Evolutionary conservation across 2,113 vertebrate genomes (phyloP).

Genomic region (Sander lucioperca): DNA sequence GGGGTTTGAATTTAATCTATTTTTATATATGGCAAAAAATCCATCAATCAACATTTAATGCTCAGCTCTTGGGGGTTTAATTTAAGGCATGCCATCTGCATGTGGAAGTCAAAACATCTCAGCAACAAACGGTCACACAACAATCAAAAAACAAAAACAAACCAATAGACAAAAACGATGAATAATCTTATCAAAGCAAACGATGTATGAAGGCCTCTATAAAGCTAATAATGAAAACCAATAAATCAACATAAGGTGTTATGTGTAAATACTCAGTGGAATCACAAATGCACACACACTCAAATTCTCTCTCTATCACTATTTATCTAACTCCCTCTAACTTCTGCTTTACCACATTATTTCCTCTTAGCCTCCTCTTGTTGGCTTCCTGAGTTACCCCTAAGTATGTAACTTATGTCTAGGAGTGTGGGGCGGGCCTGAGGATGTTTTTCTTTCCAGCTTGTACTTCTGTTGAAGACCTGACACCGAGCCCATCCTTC

Average conservation of each 20-base stretch:
- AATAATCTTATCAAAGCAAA: constrained; percentile 50
- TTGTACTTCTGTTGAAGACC: neutral
- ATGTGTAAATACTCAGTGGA: constrained; percentile 71
- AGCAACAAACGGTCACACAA: constrained; percentile 53
- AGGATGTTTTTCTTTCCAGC: constrained; percentile 21
- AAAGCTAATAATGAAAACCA: constrained; percentile 43
- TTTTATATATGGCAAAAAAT: too few relatives aligned
- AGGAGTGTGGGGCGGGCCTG: neutral
- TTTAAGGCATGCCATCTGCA: constrained; percentile 11
- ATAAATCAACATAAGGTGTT: constrained; percentile 46
- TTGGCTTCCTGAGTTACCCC: constrained; percentile 32
- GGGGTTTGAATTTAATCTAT: constrained; percentile 28
- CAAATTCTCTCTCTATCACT: constrained; percentile 27
- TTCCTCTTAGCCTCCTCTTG: constrained; percentile 15
- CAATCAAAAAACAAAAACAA: constrained; percentile 22
- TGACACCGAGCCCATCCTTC: neutral
- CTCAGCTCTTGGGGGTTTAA: constrained; percentile 12
- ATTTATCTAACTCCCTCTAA: constrained; percentile 13
- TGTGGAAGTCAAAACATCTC: constrained; percentile 23
- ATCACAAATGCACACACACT: constrained; percentile 66
- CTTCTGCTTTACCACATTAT: constrained; percentile 11
- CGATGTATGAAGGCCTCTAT: constrained; percentile 50
- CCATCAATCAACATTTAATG: constrained; percentile 1
- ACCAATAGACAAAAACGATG: constrained; percentile 26
- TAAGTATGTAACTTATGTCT: neutral